These are phyloP conservation scores for Tauraco hartlaubi DNA, from an alignment of 2,797 vertebrate species.

Conservation along the genomic window DNA sequence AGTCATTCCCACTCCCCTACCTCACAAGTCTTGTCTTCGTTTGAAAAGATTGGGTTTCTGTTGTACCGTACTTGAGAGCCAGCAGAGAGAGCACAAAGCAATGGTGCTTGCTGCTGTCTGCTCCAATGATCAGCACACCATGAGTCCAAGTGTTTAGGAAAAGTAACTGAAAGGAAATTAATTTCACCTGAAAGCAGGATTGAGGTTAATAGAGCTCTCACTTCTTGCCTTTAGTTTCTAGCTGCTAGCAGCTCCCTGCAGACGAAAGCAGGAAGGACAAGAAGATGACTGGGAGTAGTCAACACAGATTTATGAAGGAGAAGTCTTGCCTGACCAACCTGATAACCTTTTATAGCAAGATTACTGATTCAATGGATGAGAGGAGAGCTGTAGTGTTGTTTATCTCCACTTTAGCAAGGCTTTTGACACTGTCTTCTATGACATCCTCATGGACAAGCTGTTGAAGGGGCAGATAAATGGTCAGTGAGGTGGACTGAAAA, in stretches of 20 bases:
- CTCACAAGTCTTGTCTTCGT: neutral
- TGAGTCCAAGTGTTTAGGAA: neutral
- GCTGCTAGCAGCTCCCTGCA: neutral
- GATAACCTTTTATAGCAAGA: neutral
- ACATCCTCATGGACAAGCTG: neutral
- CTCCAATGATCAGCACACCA: neutral
- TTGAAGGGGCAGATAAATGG: neutral
- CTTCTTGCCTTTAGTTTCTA: neutral
- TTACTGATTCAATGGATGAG: neutral
- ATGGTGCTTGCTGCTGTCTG: neutral
- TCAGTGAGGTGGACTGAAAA: neutral
- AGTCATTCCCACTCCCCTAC: neutral
- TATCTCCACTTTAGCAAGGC: neutral
- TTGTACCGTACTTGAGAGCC: neutral
- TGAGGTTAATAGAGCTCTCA: neutral
- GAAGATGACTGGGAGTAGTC: neutral
- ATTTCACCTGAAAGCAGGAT: neutral
- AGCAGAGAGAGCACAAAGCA: neutral
- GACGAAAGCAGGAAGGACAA: neutral
- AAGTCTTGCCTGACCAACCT: neutral
- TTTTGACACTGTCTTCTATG: neutral
- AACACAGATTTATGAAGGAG: neutral
- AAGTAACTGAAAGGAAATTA: neutral
- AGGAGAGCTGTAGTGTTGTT: neutral
- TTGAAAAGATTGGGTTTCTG: neutral